These are phyloP conservation scores for Passer domesticus DNA, from an alignment of 2,113 vertebrate species.

Conservation along the genomic window DNA sequence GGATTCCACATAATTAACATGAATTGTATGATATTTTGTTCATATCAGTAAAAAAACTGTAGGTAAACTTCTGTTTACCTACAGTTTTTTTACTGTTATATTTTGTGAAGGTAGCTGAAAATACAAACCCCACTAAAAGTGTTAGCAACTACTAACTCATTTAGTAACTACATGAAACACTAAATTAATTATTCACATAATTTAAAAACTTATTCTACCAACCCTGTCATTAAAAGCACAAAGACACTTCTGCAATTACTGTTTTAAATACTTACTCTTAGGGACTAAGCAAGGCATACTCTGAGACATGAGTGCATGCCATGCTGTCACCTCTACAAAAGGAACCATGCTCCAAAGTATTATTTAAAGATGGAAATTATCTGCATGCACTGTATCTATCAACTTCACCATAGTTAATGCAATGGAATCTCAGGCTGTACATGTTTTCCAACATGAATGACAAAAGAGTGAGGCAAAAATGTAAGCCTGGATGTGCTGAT, in stretches of 20 bases:
- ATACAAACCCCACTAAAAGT: neutral
- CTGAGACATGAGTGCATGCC: neutral
- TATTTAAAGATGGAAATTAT: neutral
- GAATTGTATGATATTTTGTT: neutral
- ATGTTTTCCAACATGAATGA: neutral
- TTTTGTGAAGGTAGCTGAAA: neutral
- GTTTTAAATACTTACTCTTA: neutral
- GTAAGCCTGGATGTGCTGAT: neutral
- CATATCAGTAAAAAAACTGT: too few species aligned
- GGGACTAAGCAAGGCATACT: neutral
- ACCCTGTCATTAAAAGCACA: neutral
- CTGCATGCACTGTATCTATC: neutral
- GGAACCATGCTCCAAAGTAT: neutral
- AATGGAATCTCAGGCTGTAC: neutral
- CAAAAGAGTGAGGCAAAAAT: neutral
- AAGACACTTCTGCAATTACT: neutral
- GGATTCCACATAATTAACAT: neutral
- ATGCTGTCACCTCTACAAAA: neutral
- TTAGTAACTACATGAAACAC: neutral
- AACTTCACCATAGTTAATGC: neutral
- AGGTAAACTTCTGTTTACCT: neutral
- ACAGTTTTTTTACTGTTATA: neutral
- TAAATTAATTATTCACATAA: neutral
- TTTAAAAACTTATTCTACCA: neutral
- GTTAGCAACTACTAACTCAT: neutral